Evolutionary conservation across 2,888 invertebrate species (phyloP), one percentile per base, ranked within the genome.

Genomic region (Isotomurus palustris): DNA sequence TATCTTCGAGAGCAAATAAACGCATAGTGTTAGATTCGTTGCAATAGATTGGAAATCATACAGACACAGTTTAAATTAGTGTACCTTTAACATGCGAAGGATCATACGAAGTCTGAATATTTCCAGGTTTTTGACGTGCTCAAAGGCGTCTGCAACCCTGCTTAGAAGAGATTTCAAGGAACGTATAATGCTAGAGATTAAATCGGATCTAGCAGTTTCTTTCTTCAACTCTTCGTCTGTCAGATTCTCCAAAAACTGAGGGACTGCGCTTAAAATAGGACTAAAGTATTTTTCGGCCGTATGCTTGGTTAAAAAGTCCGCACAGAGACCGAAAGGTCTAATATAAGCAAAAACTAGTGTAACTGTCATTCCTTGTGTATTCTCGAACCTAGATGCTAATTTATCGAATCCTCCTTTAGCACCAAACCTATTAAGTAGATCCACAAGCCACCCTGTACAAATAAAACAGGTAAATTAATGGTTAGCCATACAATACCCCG

Each of bases 71-170:
- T 47, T 38, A 57, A 28, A 19, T 12, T 12, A 27, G 28, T 21
- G 14, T 62, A 69, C 69, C 63, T 70, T 67, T 1, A 70, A 51
- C 68, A 70, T 70, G 32, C 70, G 43, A 71, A 96, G 81, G 73
- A 96, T 94, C 91, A 96, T 94, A 80, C 94, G 92, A 70, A 96
- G 80, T 71, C 95, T 83, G 81, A 95, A 92, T 78, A 93, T 91
- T 81, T 95, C 95, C 72, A 96, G 80, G 72, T 85, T 82, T 79
- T 84, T 83, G 67, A 85, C 83, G 71, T 82, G 81, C 72, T 87
- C 91, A 72, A 94, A 92, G 73, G 89, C 88, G 68, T 86, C 84
- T 0, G 87, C 86, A 60, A 93, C 84, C 71, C 91, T 84, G 36
- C 87, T 84, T 21, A 91, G 90, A 71, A 96, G 82, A 75, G 86